A percentile compares a stretch with the other conserved stretches of the same genome.
Evolutionary conservation across 2,888 invertebrate species (phyloP).

Genomic region (Candidula unifasciata): DNA sequence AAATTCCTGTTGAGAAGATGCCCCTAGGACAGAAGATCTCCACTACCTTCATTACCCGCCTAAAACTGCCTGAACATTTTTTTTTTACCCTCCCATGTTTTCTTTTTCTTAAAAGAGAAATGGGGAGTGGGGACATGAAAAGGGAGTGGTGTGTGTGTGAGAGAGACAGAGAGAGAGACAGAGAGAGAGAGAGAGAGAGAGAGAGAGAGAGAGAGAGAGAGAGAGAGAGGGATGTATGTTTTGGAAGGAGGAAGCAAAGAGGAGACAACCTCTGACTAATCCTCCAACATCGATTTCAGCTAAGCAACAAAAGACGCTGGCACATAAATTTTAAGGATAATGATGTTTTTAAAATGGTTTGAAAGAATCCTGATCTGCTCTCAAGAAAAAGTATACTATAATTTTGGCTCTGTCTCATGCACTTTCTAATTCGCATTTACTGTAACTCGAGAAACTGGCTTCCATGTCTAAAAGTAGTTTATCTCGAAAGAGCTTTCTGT

Average conservation of each 20-base stretch:
- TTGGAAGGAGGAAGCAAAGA: neutral
- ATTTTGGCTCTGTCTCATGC: neutral
- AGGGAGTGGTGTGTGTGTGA: neutral
- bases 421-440: neutral
- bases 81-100: neutral
- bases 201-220: neutral
- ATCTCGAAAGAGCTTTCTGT: neutral
- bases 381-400: neutral
- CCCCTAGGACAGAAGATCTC: conserved; percentile 21
- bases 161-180: neutral
- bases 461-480: neutral
- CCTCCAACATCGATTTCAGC: conserved; percentile 24
- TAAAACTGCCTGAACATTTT: neutral
- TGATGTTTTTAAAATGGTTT: conserved; percentile 14
- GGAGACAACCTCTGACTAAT: conserved; percentile 14
- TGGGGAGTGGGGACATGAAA: too few species aligned
- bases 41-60: conserved; percentile 22
- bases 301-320: conserved; percentile 13
- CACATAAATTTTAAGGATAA: conserved; percentile 23
- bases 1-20: conserved; percentile 14
- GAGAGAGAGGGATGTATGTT: neutral
- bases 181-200: neutral
- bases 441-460: neutral
- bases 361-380: neutral
- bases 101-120: neutral